Base-by-base conservation (phyloP, 2,797 vertebrate species). In the Pterois miles region DNA sequence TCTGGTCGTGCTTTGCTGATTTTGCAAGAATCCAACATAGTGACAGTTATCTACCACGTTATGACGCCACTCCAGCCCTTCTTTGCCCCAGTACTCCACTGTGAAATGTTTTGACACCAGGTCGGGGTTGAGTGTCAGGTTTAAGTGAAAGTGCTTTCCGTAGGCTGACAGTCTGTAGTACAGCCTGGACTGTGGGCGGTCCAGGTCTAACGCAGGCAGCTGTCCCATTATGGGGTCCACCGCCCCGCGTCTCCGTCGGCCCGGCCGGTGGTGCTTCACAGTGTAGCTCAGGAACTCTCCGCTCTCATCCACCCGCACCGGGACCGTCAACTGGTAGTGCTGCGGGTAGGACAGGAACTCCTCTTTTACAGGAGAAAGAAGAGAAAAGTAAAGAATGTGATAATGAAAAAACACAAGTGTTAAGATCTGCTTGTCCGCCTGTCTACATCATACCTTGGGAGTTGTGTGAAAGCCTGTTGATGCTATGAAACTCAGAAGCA, bases 271-370 rank as follows among this genome's bases (percentile, higher is more conserved):
- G 91, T 97, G 97, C 95, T 98, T 99, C 96, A 98, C 97, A 96
- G 97, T 98, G 96, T 97, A 98, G 96, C 97, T 98, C 95, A 99
- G 94, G 94, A 99, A 98, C 92, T 96, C 96, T 90, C 98, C 98
- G 86, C 96, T 97, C 93, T 98, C 96, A 75, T 98, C 96, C 95
- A 99, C 96, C 81, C 96, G 97, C 93, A 97, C 92, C 34, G 98
- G 98, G 85, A 99, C 96, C 84, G 96, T 98, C 93, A 99, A 92
- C 93, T 99, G 98, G 95, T 98, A 99, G 93, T 99, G 97, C 95
- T 98, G 97, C 96, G 99, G 96, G 90, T 97, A 97, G 94, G 97
- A 98, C 95, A 99, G 97, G 96, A 98, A 99, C 96, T 99, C 98
- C 96, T 97, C 98, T 99, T 96, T 96, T 91, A 93, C 92, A 92